A percentile compares a stretch with the other conserved stretches of the same genome.
Evolutionary conservation across 2,888 invertebrate genomes (phyloP).

Genomic region (Sinotaia quadrata): DNA sequence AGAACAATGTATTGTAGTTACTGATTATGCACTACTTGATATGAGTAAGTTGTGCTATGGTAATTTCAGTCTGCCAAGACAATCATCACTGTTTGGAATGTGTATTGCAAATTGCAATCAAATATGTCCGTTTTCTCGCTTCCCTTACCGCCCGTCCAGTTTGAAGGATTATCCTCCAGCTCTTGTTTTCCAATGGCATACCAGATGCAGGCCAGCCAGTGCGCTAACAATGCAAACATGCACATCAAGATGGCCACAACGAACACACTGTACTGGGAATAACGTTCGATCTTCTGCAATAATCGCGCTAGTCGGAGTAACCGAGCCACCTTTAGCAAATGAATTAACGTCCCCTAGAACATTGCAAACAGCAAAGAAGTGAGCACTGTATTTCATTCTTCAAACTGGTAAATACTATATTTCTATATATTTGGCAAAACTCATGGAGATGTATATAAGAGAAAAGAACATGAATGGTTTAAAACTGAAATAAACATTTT

Average conservation of each 20-base stretch:
- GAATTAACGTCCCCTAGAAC: constrained; percentile 76
- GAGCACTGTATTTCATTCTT: background rate
- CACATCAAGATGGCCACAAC: constrained; percentile 94
- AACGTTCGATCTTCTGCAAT: constrained; percentile 95
- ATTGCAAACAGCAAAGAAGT: background rate
- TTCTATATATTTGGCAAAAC: background rate
- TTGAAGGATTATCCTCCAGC: constrained; percentile 79
- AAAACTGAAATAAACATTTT: background rate
- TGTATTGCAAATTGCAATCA: too few relatives aligned
- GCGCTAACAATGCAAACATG: constrained; percentile 92
- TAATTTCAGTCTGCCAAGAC: too few relatives aligned
- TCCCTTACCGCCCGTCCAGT: constrained; percentile 92
- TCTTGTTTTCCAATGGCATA: constrained; percentile 95
- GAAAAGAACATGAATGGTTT: background rate
- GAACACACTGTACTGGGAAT: constrained; percentile 95
- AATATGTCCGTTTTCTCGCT: too few relatives aligned
- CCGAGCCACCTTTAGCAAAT: constrained; percentile 92
- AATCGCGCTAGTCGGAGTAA: constrained; percentile 89
- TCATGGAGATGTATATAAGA: background rate
- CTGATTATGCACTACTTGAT: too few relatives aligned
- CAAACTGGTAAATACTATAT: background rate
- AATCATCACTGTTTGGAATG: too few relatives aligned
- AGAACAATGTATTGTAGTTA: too few relatives aligned
- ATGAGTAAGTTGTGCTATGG: too few relatives aligned
- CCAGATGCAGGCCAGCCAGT: constrained; percentile 98